These are phyloP conservation scores for Stigmatopora nigra DNA, from an alignment of 2,113 vertebrate genomes.

Conservation along the genomic window DNA sequence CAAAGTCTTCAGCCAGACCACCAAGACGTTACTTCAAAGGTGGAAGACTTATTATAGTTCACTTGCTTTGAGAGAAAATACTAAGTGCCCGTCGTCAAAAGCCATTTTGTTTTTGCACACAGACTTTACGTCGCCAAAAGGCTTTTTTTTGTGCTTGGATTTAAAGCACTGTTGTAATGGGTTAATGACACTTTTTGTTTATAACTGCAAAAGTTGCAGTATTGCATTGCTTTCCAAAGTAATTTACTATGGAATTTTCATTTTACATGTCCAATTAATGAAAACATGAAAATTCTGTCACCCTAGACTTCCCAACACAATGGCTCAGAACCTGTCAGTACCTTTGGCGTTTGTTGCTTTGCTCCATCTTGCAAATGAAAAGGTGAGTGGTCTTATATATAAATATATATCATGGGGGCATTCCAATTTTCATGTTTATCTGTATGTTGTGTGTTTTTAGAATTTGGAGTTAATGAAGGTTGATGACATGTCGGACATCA, in stretches of 20 bases:
- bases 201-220: no score
- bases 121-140: no score
- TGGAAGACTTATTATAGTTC: slow-evolving; percentile 26
- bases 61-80: slow-evolving; percentile 12
- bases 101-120: no score
- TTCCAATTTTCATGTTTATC: not conserved
- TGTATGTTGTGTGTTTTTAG: slow-evolving; percentile 40
- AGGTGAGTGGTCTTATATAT: slow-evolving; percentile 69
- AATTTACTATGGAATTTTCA: no score
- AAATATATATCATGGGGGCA: not conserved
- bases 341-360: slow-evolving; percentile 86
- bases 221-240: no score
- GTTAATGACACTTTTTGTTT: no score
- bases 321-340: slow-evolving; percentile 84
- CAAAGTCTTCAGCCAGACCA: slow-evolving; percentile 71
- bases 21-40: slow-evolving; percentile 68
- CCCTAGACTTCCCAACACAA: slow-evolving; percentile 74
- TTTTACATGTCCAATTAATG: no score
- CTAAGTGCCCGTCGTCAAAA: no score
- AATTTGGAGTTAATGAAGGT: slow-evolving; percentile 72
- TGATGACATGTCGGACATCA: slow-evolving; percentile 74
- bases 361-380: slow-evolving; percentile 90
- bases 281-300: slow-evolving; percentile 10
- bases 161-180: no score
- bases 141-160: no score